Base-by-base conservation (phyloP, 2,888 invertebrate species). In the Vannuccia rotundouncinata region DNA sequence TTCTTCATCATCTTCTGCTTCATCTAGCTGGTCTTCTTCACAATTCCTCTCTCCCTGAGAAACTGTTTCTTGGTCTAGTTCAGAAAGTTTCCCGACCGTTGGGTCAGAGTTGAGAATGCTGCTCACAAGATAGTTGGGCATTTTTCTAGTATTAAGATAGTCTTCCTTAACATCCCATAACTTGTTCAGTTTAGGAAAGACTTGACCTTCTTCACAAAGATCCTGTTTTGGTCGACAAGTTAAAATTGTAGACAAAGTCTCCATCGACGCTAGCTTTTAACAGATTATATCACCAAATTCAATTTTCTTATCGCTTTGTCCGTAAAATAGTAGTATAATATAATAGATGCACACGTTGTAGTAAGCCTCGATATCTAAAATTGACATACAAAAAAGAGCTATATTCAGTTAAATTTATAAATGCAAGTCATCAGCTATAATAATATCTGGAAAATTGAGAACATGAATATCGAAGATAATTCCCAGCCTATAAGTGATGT, bases 131-230 rank as follows among this genome's bases (percentile, higher is more conserved):
- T 66, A 66, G 25, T 66, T 66, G 22, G 66, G 66, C 66, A 66
- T 66, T 22, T 66, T 66, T 5, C 25, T 5, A 5, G 25, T 13
- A 66, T 2, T 22, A 27, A 22, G 2, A 22, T 22, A 66, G 17
- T 5, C 66, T 66, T 66, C 66, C 25, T 66, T 66, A 5, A 66
- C 66, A 5, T 66, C 66, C 66, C 66, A 66, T 5, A 66, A 66
- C 2, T 66, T 5, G 5, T 66, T 66, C 17, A 17, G 5, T 45
- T 17, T 45, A 45, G 17, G 10, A 45, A 5, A 45, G 17, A 13
- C 17, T 5, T 5, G 5, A 45, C 45, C 45, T 5, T 45, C 45
- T 45, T 45, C 45, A 17, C 17, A 13, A 5, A 45, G 17, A 13
- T 45, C 45, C 17, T 45, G 45, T 45, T 5, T 45, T 45, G 45